Base-by-base conservation (phyloP, 2,113 vertebrate genomes). In the Aramus guarauna region DNA sequence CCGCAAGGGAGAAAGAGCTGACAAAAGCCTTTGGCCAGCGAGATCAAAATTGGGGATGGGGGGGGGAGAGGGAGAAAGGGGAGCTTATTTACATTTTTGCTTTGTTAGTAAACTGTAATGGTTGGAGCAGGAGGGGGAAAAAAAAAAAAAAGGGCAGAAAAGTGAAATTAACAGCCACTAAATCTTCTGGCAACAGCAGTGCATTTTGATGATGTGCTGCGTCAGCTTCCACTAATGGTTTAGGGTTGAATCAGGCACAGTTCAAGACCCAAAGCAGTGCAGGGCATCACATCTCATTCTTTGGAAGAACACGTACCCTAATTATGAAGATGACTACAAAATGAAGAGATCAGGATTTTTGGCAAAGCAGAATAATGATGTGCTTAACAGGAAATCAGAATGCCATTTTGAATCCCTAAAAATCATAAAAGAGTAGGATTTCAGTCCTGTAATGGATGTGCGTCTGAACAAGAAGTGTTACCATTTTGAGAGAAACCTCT, bases 51-150 rank as follows among this genome's bases (percentile, higher is more conserved):
- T 91, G 66, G 86, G 62, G 73, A 48, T 48, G 56, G 79, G 85
- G 92, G 89, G 73, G 48, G 52, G 56, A 11, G 41, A 16, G 43
- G 67, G 43, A 73, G 88, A 90, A 96, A 88, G 92, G 85, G 69
- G 71, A 91, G 89, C 96, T 97, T 98, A 98, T 98, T 98, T 98
- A 97, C 96, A 98, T 98, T 98, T 98, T 98, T 98, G 97, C 98
- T 98, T 98, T 98, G 98, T 98, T 98, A 97, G 98, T 97, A 96
- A 98, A 97, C 92, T 60, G 66, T 48, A 88, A 96, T n/a, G 85
- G 94, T 34, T 92, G 93, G 95, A 92, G 85, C 79, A 69, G 73
- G 90, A 97, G 86, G 74, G 67, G 47, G 3, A 1, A 72, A 55
- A 75, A 47, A 72, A 37, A 86, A 55, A 58, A 74, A 53, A 64